Conservation (phyloP, 2,797 vertebrate genomes). For the Sparidentex hasta region DNA sequence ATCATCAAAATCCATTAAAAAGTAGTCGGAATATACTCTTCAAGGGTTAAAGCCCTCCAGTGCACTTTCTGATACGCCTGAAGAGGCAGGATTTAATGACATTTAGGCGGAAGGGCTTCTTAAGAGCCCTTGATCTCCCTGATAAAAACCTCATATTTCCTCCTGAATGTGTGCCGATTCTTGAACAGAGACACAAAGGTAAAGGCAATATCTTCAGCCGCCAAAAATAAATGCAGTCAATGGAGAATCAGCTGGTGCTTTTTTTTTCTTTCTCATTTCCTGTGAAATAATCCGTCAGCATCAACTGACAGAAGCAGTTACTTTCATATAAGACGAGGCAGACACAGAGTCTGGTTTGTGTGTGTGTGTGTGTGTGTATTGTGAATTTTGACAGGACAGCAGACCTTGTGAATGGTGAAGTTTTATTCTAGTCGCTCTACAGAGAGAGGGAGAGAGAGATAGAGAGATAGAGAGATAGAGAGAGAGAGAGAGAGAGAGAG, state of each 20-base stretch:
- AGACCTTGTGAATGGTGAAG: conserved; percentile 86
- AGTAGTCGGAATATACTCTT: neutral
- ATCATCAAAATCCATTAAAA: neutral
- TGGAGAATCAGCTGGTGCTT: conserved; percentile 16
- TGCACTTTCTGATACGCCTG: neutral
- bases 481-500: conserved; percentile 66
- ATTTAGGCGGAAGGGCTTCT: neutral
- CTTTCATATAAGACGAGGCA: conserved; percentile 22
- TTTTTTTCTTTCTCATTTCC: conserved; percentile 30
- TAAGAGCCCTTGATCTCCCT: neutral
- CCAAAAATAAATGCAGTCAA: conserved; percentile 20
- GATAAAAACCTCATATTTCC: conserved; percentile 8
- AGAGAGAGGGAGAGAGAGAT: conserved; percentile 72
- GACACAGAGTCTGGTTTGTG: conserved; percentile 9
- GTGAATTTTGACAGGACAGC: conserved; percentile 80
- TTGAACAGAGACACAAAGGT: neutral
- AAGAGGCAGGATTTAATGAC: neutral
- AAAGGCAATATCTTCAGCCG: conserved; percentile 22
- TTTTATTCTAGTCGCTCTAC: conserved; percentile 87
- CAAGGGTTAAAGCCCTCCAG: neutral
- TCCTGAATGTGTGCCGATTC: neutral
- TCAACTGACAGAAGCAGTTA: conserved; percentile 24
- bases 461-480: conserved; percentile 73
- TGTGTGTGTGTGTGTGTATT: conserved; percentile 16
- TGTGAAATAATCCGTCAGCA: conserved; percentile 19